Evolutionary conservation across 1,140 invertebrate species (phyloP).

Genomic region (Uloborus diversus): DNA sequence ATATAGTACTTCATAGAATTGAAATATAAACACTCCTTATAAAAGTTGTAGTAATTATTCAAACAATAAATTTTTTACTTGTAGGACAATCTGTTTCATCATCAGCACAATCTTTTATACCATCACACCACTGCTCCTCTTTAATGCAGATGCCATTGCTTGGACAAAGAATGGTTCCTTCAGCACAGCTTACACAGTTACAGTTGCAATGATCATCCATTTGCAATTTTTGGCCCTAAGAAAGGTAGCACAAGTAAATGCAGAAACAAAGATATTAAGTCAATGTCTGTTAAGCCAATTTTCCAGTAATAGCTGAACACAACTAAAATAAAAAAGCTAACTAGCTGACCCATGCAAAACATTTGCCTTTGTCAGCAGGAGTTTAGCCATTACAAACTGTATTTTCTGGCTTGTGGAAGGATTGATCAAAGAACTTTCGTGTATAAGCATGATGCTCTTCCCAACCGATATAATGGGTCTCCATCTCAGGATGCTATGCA

Average conservation of each 20-base stretch:
- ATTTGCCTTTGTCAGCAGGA: too few relatives aligned
- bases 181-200: constrained; percentile 72
- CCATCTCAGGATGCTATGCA: too few relatives aligned
- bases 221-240: constrained; percentile 15
- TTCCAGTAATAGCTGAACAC: not conserved
- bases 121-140: constrained; percentile 79
- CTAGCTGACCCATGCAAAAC: not conserved
- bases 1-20: too few relatives aligned
- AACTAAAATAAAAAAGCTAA: not conserved
- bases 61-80: too few relatives aligned
- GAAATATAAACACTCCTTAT: too few relatives aligned
- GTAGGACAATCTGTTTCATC: constrained; percentile 72
- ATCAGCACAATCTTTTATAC: constrained; percentile 81
- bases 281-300: too few relatives aligned
- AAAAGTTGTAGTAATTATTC: too few relatives aligned
- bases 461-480: too few relatives aligned
- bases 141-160: constrained; percentile 79
- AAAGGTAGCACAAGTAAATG: not conserved
- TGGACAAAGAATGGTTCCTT: constrained; percentile 74
- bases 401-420: too few relatives aligned
- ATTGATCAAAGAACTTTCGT: too few relatives aligned
- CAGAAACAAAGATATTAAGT: not conserved
- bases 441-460: too few relatives aligned
- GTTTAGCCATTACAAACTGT: too few relatives aligned
- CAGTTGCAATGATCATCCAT: constrained; percentile 72